phyloP scores from a whole-genome alignment of 2,888 invertebrate genomes.

The Periphyllus acericola region DNA sequence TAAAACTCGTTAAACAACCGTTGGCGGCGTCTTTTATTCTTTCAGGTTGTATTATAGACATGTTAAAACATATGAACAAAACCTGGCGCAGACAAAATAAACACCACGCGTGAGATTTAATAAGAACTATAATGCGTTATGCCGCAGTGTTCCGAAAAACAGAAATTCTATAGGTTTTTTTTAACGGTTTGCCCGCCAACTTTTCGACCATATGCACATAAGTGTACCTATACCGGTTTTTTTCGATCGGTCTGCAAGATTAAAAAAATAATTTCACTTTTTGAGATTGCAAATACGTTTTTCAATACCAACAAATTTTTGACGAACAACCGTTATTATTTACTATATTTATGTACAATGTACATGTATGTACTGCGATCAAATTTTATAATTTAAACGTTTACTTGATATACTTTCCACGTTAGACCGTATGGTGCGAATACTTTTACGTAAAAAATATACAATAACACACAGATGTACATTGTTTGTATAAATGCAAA shows the following conservation, averaged over 20 bases:
- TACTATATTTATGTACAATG: too few relatives aligned
- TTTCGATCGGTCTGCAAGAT: not conserved
- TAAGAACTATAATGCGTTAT: not conserved
- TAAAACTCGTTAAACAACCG: constrained; percentile 26
- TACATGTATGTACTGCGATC: too few relatives aligned
- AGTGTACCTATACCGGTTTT: not conserved
- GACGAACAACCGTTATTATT: not conserved
- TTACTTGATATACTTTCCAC: not conserved
- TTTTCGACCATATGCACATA: not conserved
- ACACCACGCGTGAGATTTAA: not conserved
- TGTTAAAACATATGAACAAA: not conserved
- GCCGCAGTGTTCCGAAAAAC: not conserved
- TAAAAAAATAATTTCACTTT: constrained; percentile 24
- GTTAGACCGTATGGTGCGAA: not conserved
- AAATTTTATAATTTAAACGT: not conserved
- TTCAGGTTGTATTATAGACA: not conserved
- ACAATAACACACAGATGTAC: not conserved
- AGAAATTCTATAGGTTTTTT: constrained; percentile 10
- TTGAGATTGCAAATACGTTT: not conserved
- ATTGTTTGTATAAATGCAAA: not conserved
- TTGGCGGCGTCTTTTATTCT: not conserved
- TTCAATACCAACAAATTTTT: not conserved
- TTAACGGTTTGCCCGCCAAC: not conserved
- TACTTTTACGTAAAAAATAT: not conserved
- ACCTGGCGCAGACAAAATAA: not conserved